phyloP scores from a whole-genome alignment of 1,140 invertebrate species.

The Cotesia glomerata region DNA sequence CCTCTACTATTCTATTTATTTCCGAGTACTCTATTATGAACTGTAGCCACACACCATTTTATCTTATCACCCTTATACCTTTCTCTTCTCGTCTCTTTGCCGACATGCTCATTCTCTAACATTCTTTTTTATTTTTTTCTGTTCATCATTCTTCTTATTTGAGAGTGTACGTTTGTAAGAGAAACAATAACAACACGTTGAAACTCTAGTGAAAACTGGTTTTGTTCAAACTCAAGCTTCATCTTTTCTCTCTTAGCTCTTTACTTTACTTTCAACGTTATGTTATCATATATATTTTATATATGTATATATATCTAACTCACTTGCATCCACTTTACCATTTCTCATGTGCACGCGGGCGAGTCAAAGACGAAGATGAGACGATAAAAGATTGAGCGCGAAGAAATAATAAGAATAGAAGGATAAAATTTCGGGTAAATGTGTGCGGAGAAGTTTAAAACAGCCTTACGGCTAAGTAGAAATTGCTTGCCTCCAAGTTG shows the following conservation, averaged over 20 bases:
- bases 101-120: slow-evolving; percentile 2
- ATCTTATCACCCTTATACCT: not conserved
- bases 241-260: not conserved
- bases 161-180: slow-evolving; percentile 17
- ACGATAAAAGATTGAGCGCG: slow-evolving; percentile 26
- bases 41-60: not conserved
- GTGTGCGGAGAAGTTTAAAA: not conserved
- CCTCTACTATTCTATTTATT: not conserved
- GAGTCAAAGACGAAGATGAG: slow-evolving; percentile 8
- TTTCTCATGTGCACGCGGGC: not conserved
- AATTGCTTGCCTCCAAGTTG: not conserved
- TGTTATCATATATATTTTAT: slow-evolving; percentile 1
- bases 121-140: slow-evolving; percentile 9
- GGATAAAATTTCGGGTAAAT: slow-evolving; percentile 6
- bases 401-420: slow-evolving; percentile 1
- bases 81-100: slow-evolving; percentile 12
- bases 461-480: not conserved
- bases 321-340: not conserved
- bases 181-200: slow-evolving; percentile 35
- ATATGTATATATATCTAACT: slow-evolving; percentile 7
- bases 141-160: slow-evolving; percentile 11
- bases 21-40: not conserved
- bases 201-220: slow-evolving; percentile 32
- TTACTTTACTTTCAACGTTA: not conserved
- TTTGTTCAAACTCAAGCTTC: slow-evolving; percentile 20